A percentile compares a stretch with the other conserved stretches of the same genome.
These are phyloP conservation scores for Paracanthobrama guichenoti DNA, from an alignment of 2,113 vertebrate genomes.

Conservation along the genomic window DNA sequence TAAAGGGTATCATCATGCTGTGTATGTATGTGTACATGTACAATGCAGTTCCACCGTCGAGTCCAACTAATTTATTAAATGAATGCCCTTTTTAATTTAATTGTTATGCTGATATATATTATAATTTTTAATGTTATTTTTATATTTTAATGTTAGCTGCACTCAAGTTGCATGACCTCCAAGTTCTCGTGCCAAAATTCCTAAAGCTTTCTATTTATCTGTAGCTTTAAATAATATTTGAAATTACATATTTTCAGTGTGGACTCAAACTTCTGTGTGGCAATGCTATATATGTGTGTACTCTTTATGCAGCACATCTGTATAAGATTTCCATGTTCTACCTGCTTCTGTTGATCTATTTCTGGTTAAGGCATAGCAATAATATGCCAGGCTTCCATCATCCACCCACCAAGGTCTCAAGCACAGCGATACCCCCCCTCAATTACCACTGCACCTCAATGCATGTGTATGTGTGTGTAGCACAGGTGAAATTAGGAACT, in stretches of 20 bases:
- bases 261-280: too few species aligned
- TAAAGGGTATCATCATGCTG: background rate
- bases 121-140: too few species aligned
- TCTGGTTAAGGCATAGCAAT: slow-evolving; percentile 39
- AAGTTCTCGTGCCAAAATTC: too few species aligned
- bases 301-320: slow-evolving; percentile 12
- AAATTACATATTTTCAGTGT: background rate
- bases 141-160: too few species aligned
- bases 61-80: background rate
- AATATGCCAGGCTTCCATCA: slow-evolving; percentile 30
- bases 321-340: slow-evolving; percentile 36
- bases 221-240: background rate
- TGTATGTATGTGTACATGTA: background rate
- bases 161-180: too few species aligned
- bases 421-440: background rate
- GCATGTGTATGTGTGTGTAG: background rate
- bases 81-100: background rate
- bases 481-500: background rate
- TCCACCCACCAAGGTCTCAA: slow-evolving; percentile 14
- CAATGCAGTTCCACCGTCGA: background rate
- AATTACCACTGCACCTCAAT: background rate
- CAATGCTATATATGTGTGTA: background rate
- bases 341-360: slow-evolving; percentile 48
- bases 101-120: background rate
- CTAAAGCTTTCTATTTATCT: too few species aligned